Percentiles rank a stretch among this genome's conserved stretches.
These are phyloP conservation scores for Lophius americanus DNA, from an alignment of 2,797 vertebrate genomes.

Conservation along the genomic window DNA sequence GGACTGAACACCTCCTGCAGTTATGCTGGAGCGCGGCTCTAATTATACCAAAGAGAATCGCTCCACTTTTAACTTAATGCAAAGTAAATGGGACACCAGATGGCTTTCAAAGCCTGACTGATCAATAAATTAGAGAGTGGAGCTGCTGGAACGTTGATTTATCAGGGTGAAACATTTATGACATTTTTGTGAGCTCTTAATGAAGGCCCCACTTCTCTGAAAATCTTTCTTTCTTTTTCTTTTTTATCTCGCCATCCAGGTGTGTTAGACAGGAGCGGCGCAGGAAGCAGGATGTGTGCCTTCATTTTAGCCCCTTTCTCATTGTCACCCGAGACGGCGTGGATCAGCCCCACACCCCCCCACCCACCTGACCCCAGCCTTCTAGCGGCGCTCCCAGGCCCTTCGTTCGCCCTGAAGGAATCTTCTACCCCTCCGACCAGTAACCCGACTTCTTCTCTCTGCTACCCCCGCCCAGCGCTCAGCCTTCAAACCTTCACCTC, in stretches of 20 bases:
- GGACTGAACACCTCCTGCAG: constrained; percentile 73
- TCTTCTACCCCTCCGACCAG: constrained; percentile 52
- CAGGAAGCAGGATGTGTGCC: constrained; percentile 94
- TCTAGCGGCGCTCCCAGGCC: constrained; percentile 63
- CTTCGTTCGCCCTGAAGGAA: constrained; percentile 68
- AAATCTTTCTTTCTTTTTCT: constrained; percentile 11
- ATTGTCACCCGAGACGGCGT: constrained; percentile 88
- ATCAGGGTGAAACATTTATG: constrained; percentile 49
- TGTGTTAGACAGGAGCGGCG: constrained; percentile 92
- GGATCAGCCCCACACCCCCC: constrained; percentile 82
- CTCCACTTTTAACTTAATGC: constrained; percentile 81
- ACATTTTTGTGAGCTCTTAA: constrained; percentile 45
- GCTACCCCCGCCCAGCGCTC: constrained; percentile 45
- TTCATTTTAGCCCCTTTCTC: constrained; percentile 97
- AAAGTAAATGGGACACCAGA: constrained; percentile 83
- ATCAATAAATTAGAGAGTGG: constrained; percentile 81
- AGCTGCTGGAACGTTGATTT: constrained; percentile 64
- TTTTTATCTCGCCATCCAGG: constrained; percentile 79
- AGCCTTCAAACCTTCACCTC: constrained; percentile 53
- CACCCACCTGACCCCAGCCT: constrained; percentile 52
- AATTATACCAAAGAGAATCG: constrained; percentile 79
- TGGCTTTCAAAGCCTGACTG: constrained; percentile 79
- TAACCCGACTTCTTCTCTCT: constrained; percentile 57
- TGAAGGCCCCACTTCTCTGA: constrained; percentile 1
- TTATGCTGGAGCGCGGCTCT: constrained; percentile 66